Conservation (phyloP, 1,140 invertebrate species). For the Vanessa atalanta region DNA sequence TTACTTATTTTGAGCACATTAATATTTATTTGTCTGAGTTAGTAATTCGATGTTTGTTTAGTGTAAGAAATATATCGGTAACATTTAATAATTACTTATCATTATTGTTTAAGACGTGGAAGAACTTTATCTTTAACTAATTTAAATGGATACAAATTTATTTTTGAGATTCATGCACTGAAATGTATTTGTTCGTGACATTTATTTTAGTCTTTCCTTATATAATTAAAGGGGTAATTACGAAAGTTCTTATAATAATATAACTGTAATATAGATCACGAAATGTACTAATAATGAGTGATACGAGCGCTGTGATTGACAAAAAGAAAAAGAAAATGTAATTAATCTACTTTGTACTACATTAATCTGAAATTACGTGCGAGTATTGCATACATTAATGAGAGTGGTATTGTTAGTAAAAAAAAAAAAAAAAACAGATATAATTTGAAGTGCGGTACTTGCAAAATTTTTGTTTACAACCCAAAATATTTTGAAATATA, state of each 20-base stretch:
- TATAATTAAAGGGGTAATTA: not conserved
- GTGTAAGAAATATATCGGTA: not conserved
- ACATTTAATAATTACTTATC: conserved; percentile 5
- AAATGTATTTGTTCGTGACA: not conserved
- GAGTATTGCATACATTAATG: not conserved
- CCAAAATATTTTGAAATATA: conserved; percentile 48
- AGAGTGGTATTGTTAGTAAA: not conserved
- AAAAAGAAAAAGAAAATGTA: not conserved
- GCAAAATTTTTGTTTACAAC: conserved; percentile 14
- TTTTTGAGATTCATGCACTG: conserved; percentile 2
- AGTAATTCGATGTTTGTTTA: conserved; percentile 1
- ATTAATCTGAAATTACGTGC: not conserved
- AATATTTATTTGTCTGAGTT: conserved; percentile 5
- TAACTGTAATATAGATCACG: not conserved
- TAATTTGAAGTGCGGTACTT: not conserved
- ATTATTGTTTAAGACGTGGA: conserved; percentile 6
- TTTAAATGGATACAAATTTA: conserved; percentile 5
- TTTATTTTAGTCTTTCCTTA: not conserved
- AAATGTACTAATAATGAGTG: conserved; percentile 3
- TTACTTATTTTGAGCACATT: conserved; percentile 6
- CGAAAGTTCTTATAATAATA: conserved; percentile 1
- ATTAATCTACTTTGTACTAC: no score
- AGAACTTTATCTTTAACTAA: not conserved
- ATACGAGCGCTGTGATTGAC: not conserved
- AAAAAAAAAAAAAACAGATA: not conserved